phyloP scores from a whole-genome alignment of 2,797 vertebrate species.

The Phyllotis vaccarum region DNA sequence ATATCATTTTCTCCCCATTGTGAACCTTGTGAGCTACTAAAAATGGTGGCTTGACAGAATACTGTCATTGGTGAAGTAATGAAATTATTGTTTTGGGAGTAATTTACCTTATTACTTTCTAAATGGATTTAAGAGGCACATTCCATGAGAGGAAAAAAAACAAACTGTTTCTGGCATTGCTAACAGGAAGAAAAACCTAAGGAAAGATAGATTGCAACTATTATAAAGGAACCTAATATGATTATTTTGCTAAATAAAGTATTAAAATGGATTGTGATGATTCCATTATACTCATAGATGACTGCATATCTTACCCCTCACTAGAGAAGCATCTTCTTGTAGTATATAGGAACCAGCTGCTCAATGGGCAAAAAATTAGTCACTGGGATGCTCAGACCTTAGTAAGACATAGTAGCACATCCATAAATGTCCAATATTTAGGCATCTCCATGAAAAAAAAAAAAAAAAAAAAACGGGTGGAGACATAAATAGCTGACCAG shows the following conservation, averaged over 20 bases:
- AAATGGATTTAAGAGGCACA: too few species aligned
- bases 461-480: background rate
- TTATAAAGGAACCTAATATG: background rate
- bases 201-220: background rate
- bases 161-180: background rate
- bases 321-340: background rate
- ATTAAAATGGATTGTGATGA: background rate
- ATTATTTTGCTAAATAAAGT: background rate
- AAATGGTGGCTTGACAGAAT: too few species aligned
- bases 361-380: too few species aligned
- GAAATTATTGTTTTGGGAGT: background rate
- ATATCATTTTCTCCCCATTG: background rate
- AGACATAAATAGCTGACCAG: too few species aligned
- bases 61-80: background rate
- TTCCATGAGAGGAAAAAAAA: too few species aligned
- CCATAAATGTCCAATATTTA: background rate
- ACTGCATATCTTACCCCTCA: background rate
- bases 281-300: background rate
- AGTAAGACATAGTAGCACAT: background rate
- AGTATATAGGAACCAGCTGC: background rate
- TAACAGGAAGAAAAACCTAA: background rate
- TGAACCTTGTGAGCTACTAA: too few species aligned
- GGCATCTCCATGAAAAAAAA: background rate
- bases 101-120: background rate
- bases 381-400: too few species aligned